Evolutionary conservation across 1,140 invertebrate genomes (phyloP).

Genomic region (Akabosia matsudoensis): DNA sequence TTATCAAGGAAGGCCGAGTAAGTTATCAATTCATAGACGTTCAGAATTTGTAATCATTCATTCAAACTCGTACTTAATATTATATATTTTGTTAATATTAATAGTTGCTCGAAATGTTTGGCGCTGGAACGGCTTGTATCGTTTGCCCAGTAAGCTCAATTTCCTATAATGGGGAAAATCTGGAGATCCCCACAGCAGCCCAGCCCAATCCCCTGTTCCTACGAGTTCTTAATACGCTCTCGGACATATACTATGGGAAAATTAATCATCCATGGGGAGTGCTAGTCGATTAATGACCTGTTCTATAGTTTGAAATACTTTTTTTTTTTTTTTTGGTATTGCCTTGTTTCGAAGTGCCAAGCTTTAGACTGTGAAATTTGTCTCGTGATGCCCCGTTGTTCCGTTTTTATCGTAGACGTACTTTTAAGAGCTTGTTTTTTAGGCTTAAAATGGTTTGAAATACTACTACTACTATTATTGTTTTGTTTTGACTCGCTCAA

Average conservation of each 20-base stretch:
- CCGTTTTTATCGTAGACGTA: too few relatives aligned
- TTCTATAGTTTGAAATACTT: too few relatives aligned
- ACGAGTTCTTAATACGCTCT: conserved; percentile 67
- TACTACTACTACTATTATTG: neutral
- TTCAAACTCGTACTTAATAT: neutral
- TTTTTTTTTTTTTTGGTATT: too few relatives aligned
- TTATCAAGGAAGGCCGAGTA: conserved; percentile 78
- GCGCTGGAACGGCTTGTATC: conserved; percentile 87
- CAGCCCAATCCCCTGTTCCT: conserved; percentile 61
- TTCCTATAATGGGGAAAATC: conserved; percentile 62
- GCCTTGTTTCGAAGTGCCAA: too few relatives aligned
- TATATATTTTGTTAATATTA: conserved; percentile 44
- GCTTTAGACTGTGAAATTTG: too few relatives aligned
- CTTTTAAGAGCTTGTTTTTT: too few relatives aligned
- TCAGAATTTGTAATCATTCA: conserved; percentile 6
- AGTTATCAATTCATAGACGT: conserved; percentile 49
- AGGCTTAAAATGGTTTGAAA: neutral
- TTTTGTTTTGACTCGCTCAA: neutral
- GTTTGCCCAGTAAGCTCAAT: conserved; percentile 85
- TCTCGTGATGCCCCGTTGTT: too few relatives aligned
- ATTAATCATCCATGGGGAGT: conserved; percentile 72
- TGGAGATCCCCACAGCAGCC: conserved; percentile 72
- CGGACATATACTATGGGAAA: conserved; percentile 82
- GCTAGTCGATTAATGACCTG: conserved; percentile 49
- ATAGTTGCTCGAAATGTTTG: conserved; percentile 89